phyloP scores from a whole-genome alignment of 2,113 vertebrate genomes.

The Chlorocebus sabaeus region DNA sequence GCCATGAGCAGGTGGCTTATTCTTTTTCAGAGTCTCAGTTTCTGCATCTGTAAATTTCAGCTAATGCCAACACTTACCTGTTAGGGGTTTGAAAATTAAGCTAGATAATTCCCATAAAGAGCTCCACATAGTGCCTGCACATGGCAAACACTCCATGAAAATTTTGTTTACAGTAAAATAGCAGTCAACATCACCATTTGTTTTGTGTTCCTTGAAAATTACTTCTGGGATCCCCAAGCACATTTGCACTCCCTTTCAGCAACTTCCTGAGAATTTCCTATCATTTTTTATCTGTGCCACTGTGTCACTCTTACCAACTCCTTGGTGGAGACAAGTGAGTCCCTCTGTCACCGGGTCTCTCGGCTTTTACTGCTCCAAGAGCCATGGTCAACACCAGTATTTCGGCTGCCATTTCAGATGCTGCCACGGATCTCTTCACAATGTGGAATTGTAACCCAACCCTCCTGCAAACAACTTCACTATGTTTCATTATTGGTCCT shows the following conservation, averaged over 20 bases:
- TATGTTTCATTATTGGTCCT: slow-evolving; percentile 56
- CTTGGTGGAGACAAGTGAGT: not conserved
- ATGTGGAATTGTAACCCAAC: not conserved
- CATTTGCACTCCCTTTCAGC: slow-evolving; percentile 25
- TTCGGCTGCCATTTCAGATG: not conserved
- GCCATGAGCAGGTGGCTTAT: not conserved
- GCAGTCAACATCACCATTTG: slow-evolving; percentile 16
- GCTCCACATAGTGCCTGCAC: not conserved
- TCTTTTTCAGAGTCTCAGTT: not conserved
- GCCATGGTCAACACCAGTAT: not conserved
- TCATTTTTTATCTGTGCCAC: not conserved
- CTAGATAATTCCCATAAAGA: not conserved
- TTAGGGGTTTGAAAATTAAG: not conserved
- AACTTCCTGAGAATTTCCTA: not conserved
- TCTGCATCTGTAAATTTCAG: not conserved
- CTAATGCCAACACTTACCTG: not conserved
- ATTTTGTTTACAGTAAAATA: slow-evolving; percentile 22
- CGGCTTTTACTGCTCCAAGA: not conserved
- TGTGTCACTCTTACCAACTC: not conserved
- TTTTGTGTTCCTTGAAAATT: slow-evolving; percentile 31
- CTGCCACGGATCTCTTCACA: not conserved
- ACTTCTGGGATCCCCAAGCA: not conserved
- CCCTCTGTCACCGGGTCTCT: not conserved
- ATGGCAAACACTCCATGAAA: not conserved
- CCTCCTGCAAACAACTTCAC: slow-evolving; percentile 1